Base-by-base conservation (phyloP, 2,797 vertebrate species). In the Ammospiza maritima region DNA sequence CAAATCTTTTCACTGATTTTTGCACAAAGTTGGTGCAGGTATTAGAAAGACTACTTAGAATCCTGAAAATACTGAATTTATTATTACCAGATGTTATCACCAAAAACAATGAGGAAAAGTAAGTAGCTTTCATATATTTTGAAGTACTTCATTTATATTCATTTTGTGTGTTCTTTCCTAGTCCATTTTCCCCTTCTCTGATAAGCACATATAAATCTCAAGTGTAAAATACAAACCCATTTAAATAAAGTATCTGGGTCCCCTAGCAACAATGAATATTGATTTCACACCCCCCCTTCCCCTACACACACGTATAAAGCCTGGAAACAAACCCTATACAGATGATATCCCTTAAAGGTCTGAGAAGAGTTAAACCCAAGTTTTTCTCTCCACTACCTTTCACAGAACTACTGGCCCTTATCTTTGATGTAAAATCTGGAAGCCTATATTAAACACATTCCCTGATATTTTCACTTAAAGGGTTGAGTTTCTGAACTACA, bases 91-190 rank as follows among this genome's bases (percentile, higher is more conserved):
- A 94, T 72, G 20, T 22, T 75, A 86, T 22, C 58, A 56, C 5
- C 6, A 58, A 66, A 92, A 92, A 30, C 30, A 81, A 53, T 42
- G 64, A 82, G 12, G 29, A 94, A 77, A 96, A 76, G 4, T 27
- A 89, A 73, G 8, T 10, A 54, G 36, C 34, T 81, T 74, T 44
- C 53, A 54, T 38, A 47, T 50, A 72, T 45, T 79, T 36, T n/a
- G 5, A 71, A 85, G 11, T 53, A 76, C 34, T 73, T 90, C 0
- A 3, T 92, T 80, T 61, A 65, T 40, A 79, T 58, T 80, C 3
- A 77, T 74, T 89, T 82, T 27, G 4, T 13, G 12, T 36, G 6
- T 23, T 74, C 57, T 57, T 80, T 91, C 42, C 42, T 26, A 53
- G 36, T 47, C 29, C 0, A 5, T 85, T 66, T 53, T 72, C 25